Percentiles rank a stretch among this genome's conserved stretches.
phyloP scores from a whole-genome alignment of 2,888 invertebrate species.

The Acronicta leporina region DNA sequence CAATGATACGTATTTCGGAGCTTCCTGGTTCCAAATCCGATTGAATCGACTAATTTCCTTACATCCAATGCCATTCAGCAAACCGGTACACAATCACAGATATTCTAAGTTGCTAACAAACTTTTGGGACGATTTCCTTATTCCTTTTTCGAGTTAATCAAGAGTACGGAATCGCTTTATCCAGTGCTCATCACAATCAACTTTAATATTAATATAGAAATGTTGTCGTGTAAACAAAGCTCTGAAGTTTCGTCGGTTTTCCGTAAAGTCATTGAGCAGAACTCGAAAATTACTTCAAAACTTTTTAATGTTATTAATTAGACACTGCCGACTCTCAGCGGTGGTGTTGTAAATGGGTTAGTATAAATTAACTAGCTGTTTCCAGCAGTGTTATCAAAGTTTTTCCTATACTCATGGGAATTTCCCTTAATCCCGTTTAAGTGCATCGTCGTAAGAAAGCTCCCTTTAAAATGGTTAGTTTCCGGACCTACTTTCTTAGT shows the following conservation, averaged over 20 bases:
- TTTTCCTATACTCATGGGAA: too few relatives aligned
- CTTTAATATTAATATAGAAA: conserved; percentile 49
- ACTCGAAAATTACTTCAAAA: conserved; percentile 67
- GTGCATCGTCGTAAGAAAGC: too few relatives aligned
- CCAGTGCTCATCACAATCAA: conserved; percentile 36
- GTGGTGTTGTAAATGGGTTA: conserved; percentile 9
- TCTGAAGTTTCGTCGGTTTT: conserved; percentile 25
- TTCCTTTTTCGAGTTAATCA: conserved; percentile 28
- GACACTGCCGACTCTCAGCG: conserved; percentile 27
- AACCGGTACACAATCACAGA: conserved; percentile 24
- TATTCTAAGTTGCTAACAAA: conserved; percentile 20
- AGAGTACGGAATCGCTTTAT: conserved; percentile 32
- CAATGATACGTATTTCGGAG: background rate
- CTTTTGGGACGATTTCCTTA: conserved; percentile 14
- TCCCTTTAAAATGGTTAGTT: too few relatives aligned
- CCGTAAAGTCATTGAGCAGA: conserved; percentile 49
- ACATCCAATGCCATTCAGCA: conserved; percentile 11
- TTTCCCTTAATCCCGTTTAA: too few relatives aligned
- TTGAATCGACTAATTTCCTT: conserved; percentile 7
- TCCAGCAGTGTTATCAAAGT: background rate
- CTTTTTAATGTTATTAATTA: conserved; percentile 69
- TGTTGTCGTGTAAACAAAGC: conserved; percentile 47
- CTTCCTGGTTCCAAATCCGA: background rate
- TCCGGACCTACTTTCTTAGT: too few relatives aligned
- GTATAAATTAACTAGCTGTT: background rate